Evolutionary conservation across 2,113 vertebrate genomes (phyloP).

Genomic region (Prunella himalayana): DNA sequence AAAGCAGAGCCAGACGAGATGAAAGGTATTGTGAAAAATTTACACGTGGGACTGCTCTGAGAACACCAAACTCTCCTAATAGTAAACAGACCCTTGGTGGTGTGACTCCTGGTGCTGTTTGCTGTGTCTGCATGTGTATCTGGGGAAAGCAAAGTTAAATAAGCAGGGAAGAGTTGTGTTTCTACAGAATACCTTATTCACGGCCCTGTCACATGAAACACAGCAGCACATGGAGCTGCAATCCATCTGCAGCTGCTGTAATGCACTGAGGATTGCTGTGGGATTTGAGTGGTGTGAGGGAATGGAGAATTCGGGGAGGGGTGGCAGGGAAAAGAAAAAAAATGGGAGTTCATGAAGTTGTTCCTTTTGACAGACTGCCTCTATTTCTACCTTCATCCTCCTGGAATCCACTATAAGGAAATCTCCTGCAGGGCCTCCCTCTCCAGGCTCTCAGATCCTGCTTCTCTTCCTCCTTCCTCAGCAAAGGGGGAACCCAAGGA

Average conservation of each 20-base stretch:
- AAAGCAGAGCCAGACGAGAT: constrained; percentile 43
- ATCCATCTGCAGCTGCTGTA: constrained; percentile 19
- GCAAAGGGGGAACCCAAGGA: not conserved
- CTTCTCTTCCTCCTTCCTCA: not conserved
- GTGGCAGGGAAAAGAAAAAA: not conserved
- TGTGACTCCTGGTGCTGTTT: constrained; percentile 16
- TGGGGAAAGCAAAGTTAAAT: constrained; percentile 46
- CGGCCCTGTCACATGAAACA: not conserved
- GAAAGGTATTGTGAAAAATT: constrained; percentile 59
- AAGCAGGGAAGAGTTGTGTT: constrained; percentile 7
- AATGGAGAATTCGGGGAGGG: not conserved
- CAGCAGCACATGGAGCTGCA: not conserved
- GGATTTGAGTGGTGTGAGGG: not conserved
- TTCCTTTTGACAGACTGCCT: not conserved
- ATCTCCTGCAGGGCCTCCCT: not conserved
- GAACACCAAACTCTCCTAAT: constrained; percentile 28
- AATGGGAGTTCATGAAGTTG: not conserved
- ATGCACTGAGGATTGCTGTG: not conserved
- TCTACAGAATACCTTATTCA: constrained; percentile 24
- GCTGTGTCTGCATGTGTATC: constrained; percentile 18
- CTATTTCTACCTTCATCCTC: not conserved
- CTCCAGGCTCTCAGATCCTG: not conserved
- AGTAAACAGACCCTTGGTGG: constrained; percentile 22
- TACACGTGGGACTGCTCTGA: constrained; percentile 25
- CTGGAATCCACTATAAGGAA: not conserved